Evolutionary conservation across 2,113 vertebrate genomes (phyloP).

Genomic region (Tylochromis polylepis): DNA sequence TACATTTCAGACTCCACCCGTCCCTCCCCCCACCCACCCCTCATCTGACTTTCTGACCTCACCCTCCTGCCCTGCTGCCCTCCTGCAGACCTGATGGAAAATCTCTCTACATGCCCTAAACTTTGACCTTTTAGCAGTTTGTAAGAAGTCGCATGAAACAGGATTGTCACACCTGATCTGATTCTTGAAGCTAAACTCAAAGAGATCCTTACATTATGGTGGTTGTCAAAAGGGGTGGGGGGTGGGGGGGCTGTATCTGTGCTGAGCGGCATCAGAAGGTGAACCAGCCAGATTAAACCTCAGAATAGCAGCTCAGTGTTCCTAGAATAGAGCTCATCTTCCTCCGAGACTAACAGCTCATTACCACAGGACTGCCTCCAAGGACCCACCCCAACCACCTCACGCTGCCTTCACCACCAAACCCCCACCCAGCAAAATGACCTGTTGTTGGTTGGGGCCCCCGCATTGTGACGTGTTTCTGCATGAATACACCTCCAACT

Average conservation of each 20-base stretch:
- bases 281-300: conserved; percentile 58
- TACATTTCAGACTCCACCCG: neutral
- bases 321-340: conserved; percentile 56
- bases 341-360: conserved; percentile 68
- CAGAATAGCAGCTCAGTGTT: conserved; percentile 60
- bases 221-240: neutral
- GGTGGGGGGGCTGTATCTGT: conserved; percentile 24
- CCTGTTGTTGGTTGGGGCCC: conserved; percentile 24
- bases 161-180: neutral
- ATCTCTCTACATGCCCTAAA: neutral
- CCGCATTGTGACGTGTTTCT: neutral
- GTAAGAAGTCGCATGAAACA: neutral
- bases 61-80: conserved; percentile 7
- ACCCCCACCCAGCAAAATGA: conserved; percentile 10
- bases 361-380: conserved; percentile 59
- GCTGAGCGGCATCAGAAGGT: conserved; percentile 45
- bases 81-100: neutral
- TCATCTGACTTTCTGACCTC: conserved; percentile 21
- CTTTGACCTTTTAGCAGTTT: neutral
- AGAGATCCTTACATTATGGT: neutral
- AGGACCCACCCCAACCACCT: conserved; percentile 7
- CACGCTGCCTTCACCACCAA: neutral
- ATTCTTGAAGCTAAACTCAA: neutral
- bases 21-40: neutral
- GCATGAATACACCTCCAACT: neutral